A percentile compares a stretch with the other conserved stretches of the same genome.
These are phyloP conservation scores for Muscina levida DNA, from an alignment of 2,888 invertebrate genomes.

Conservation along the genomic window DNA sequence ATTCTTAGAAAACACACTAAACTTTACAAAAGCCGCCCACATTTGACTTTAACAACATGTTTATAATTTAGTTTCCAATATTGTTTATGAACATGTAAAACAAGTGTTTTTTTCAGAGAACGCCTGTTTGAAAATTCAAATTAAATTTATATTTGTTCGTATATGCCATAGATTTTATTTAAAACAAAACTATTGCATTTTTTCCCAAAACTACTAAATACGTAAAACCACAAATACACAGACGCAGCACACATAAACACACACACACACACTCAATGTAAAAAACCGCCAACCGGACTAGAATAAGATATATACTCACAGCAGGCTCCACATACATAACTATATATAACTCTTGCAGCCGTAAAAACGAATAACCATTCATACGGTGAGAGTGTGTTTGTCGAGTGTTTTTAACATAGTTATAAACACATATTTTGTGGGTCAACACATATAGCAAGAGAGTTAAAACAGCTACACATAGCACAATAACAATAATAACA, in stretches of 20 bases:
- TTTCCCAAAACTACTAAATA: conserved; percentile 3
- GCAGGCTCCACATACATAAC: neutral
- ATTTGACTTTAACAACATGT: no score
- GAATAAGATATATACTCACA: neutral
- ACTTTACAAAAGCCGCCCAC: no score
- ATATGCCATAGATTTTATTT: conserved; percentile 35
- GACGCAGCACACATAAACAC: neutral
- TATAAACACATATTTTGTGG: conserved; percentile 62
- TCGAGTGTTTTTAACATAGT: conserved; percentile 38
- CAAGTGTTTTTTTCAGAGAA: neutral
- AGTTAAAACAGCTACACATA: no score
- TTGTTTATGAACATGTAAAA: neutral
- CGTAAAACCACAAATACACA: neutral
- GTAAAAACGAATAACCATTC: conserved; percentile 22
- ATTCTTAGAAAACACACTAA: no score
- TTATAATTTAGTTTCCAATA: no score
- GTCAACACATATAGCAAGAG: conserved; percentile 45
- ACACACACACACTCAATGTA: neutral
- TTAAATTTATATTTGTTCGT: conserved; percentile 15
- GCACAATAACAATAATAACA: conserved; percentile 4
- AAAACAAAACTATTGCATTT: conserved; percentile 1
- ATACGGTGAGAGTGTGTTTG: neutral
- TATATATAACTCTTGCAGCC: no score
- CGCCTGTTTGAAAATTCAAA: conserved; percentile 2
- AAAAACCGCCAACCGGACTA: neutral